These are phyloP conservation scores for Tenrec ecaudatus DNA, from an alignment of 2,113 vertebrate genomes.

Conservation along the genomic window DNA sequence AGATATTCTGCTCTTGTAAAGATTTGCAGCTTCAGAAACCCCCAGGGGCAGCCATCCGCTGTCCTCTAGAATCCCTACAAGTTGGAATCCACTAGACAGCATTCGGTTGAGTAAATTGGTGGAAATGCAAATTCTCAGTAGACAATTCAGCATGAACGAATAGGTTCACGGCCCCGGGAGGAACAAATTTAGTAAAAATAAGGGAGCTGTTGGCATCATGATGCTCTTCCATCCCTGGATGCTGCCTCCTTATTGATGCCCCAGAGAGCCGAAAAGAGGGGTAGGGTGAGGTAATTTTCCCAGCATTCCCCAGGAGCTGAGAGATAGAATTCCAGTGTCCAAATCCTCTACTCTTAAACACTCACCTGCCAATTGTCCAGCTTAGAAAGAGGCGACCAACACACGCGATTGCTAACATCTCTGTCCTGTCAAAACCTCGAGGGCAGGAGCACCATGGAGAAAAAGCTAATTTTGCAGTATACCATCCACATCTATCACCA, in stretches of 20 bases:
- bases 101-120: background rate
- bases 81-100: too few relatives aligned
- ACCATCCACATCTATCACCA: slow-evolving; percentile 18
- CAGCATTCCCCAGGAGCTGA: background rate
- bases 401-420: background rate
- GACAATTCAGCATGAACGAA: background rate
- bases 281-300: background rate
- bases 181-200: background rate
- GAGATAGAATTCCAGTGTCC: background rate
- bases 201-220: background rate
- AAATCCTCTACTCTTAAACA: background rate
- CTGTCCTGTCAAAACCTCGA: slow-evolving; percentile 55
- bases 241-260: background rate
- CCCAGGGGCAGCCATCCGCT: too few relatives aligned
- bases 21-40: too few relatives aligned
- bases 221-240: background rate
- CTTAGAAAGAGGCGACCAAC: slow-evolving; percentile 18
- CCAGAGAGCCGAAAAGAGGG: background rate
- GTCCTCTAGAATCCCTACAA: too few relatives aligned
- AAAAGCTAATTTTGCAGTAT: slow-evolving; percentile 3
- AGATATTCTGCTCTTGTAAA: too few relatives aligned
- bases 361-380: background rate
- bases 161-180: background rate
- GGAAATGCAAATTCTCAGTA: background rate
- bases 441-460: background rate